These are phyloP conservation scores for Nestor notabilis DNA, from an alignment of 2,113 vertebrate species.

Conservation along the genomic window DNA sequence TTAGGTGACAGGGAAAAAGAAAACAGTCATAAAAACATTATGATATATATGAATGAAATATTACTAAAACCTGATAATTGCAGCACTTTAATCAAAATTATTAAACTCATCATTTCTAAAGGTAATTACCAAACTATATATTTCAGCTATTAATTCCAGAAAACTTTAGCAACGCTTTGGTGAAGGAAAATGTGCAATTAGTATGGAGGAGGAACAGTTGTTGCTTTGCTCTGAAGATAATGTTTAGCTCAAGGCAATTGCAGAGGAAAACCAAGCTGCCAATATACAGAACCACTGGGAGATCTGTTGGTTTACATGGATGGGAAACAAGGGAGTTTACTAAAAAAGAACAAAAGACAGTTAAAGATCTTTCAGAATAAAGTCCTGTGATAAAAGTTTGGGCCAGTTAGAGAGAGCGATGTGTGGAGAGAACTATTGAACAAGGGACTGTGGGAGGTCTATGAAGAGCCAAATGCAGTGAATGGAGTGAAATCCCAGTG, in stretches of 20 bases:
- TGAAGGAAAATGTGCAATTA: background rate
- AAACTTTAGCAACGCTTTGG: background rate
- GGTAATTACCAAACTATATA: background rate
- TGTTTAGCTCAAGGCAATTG: background rate
- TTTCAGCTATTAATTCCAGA: background rate
- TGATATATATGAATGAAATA: background rate
- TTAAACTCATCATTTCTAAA: background rate
- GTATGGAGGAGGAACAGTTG: background rate
- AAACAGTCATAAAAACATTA: background rate
- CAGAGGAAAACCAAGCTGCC: background rate
- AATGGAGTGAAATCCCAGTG: constrained; percentile 38
- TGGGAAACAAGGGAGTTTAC: background rate
- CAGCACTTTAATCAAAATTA: background rate
- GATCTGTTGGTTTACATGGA: background rate
- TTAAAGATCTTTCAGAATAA: background rate
- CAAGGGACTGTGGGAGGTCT: constrained; percentile 45
- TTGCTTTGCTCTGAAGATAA: background rate
- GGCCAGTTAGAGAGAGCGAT: background rate
- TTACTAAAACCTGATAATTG: background rate
- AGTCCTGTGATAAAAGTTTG: background rate
- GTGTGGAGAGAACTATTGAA: constrained; percentile 11
- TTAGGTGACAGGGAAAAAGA: background rate
- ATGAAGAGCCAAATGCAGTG: background rate
- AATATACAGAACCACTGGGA: background rate
- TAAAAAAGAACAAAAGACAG: background rate